phyloP scores from a whole-genome alignment of 2,797 vertebrate species.

The Falco novaeseelandiae region DNA sequence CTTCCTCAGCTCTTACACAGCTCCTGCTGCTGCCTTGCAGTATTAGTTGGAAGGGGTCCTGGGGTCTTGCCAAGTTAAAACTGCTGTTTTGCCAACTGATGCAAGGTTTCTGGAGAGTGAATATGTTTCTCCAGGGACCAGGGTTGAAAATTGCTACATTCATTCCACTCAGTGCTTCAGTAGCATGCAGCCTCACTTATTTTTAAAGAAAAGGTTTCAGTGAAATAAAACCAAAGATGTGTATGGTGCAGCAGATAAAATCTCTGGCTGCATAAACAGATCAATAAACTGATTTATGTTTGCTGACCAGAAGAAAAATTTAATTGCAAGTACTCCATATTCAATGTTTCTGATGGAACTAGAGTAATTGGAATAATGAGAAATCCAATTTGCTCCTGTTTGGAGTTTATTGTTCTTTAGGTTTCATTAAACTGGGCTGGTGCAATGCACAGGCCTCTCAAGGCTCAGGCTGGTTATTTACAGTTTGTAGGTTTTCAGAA shows the following conservation, averaged over 20 bases:
- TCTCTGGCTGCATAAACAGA: constrained; percentile 56
- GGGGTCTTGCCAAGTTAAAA: neutral
- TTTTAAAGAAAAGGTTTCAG: neutral
- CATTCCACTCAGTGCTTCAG: neutral
- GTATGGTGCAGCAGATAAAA: constrained; percentile 10
- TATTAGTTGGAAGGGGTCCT: neutral
- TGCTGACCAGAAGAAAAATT: constrained; percentile 61
- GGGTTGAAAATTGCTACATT: neutral
- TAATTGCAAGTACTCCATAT: constrained; percentile 47
- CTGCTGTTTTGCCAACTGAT: neutral
- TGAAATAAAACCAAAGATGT: constrained; percentile 6
- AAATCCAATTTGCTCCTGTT: constrained; percentile 63
- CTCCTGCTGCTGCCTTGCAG: neutral
- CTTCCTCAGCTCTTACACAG: neutral
- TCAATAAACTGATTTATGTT: constrained; percentile 68
- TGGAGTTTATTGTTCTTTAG: constrained; percentile 49
- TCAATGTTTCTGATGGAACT: neutral
- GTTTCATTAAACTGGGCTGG: neutral
- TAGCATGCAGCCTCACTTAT: neutral
- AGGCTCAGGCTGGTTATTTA: neutral
- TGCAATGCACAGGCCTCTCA: neutral
- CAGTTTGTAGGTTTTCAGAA: neutral
- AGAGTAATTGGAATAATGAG: constrained; percentile 64
- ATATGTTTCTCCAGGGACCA: neutral
- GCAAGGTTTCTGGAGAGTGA: neutral